phyloP scores from a whole-genome alignment of 1,140 invertebrate genomes.

The Hypothenemus hampei region DNA sequence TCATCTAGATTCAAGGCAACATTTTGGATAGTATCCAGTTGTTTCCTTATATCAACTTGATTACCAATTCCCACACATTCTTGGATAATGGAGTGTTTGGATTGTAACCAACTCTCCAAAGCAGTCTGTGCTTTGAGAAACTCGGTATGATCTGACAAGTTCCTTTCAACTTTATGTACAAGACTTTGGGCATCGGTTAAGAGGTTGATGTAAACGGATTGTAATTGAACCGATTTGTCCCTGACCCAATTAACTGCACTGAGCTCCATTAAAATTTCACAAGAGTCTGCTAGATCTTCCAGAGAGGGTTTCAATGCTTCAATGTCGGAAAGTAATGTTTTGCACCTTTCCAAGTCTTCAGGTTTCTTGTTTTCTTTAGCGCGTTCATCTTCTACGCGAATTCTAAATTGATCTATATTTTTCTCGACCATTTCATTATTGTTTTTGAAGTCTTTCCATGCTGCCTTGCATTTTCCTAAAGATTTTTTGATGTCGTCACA shows the following conservation, averaged over 20 bases:
- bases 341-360: constrained; percentile 72
- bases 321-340: constrained; percentile 72
- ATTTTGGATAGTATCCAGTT: constrained; percentile 71
- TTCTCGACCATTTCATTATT: constrained; percentile 70
- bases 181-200: constrained; percentile 72
- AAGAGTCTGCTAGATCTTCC: constrained; percentile 80
- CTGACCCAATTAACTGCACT: constrained; percentile 76
- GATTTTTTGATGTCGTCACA: constrained; percentile 73
- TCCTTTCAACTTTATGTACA: constrained; percentile 80
- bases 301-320: constrained; percentile 67
- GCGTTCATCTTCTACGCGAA: constrained; percentile 60
- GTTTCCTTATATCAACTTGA: constrained; percentile 70
- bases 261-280: constrained; percentile 81
- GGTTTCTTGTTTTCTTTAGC: constrained; percentile 74
- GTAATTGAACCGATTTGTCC: constrained; percentile 78
- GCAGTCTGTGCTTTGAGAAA: constrained; percentile 80
- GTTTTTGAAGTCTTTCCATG: constrained; percentile 81
- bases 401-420: constrained; percentile 72
- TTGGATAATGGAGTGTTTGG: constrained; percentile 71
- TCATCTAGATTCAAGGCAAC: constrained; percentile 73
- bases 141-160: constrained; percentile 81
- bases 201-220: constrained; percentile 72
- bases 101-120: constrained; percentile 73
- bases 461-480: constrained; percentile 73
- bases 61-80: constrained; percentile 79